Evolutionary conservation across 2,113 vertebrate genomes (phyloP).

Genomic region (Sigmodon hispidus): DNA sequence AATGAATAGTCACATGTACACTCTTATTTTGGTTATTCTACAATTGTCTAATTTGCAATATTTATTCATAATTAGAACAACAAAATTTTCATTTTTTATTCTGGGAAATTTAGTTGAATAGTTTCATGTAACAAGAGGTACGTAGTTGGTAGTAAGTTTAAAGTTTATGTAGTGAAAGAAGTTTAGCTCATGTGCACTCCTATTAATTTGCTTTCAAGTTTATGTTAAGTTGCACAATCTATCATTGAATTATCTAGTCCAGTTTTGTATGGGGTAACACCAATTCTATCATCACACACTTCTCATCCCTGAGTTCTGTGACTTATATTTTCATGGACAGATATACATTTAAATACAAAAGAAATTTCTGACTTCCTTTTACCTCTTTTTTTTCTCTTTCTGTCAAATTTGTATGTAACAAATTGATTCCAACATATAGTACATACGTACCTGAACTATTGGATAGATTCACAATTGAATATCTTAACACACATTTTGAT

Average conservation of each 20-base stretch:
- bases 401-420: background rate
- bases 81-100: background rate
- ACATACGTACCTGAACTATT: background rate
- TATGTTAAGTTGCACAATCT: background rate
- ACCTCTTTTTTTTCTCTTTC: background rate
- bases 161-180: background rate
- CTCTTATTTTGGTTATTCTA: background rate
- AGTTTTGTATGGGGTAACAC: too few species aligned
- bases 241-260: background rate
- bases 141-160: background rate
- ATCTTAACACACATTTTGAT: background rate
- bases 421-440: background rate
- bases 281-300: too few species aligned
- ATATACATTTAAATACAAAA: background rate
- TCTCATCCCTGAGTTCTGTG: background rate
- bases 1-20: background rate
- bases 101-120: background rate
- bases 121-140: background rate
- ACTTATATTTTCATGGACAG: accelerated
- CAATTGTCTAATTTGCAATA: background rate
- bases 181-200: background rate
- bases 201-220: background rate
- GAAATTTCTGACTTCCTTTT: too few species aligned
- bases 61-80: background rate
- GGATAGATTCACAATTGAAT: background rate